A percentile compares a stretch with the other conserved stretches of the same genome.
These are phyloP conservation scores for Shinisaurus crocodilurus DNA, from an alignment of 2,113 vertebrate genomes.

Conservation along the genomic window DNA sequence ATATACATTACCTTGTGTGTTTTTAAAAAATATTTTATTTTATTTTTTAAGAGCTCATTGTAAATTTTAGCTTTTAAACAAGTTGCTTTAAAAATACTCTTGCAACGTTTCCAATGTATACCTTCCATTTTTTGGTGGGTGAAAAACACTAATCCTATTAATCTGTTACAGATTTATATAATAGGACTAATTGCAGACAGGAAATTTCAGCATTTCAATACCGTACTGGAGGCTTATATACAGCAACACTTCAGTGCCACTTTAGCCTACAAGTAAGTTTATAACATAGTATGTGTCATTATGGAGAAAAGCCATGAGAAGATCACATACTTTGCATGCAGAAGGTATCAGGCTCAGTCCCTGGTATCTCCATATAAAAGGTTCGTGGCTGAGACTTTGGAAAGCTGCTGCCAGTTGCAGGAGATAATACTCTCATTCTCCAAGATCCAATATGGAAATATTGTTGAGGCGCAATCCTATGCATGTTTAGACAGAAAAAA, in stretches of 20 bases:
- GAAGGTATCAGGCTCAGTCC: neutral
- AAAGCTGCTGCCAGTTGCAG: neutral
- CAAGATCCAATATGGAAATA: neutral
- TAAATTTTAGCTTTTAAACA: neutral
- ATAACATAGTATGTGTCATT: neutral
- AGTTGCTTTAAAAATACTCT: neutral
- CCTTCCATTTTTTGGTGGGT: neutral
- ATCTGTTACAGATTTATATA: constrained; percentile 89
- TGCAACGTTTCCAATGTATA: neutral
- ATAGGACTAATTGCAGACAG: constrained; percentile 96
- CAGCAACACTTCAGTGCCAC: constrained; percentile 98
- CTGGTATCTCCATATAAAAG: neutral
- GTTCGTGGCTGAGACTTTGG: neutral
- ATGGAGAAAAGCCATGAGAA: neutral
- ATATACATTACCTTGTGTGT: no score
- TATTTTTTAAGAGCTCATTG: neutral
- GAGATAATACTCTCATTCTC: neutral
- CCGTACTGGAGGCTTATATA: constrained; percentile 96
- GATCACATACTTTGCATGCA: neutral
- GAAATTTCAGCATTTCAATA: constrained; percentile 98
- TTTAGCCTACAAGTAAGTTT: constrained; percentile 94
- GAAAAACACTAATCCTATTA: constrained; percentile 28
- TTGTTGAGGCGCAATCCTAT: no score
- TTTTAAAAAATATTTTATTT: neutral
- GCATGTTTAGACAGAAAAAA: no score